Base-by-base conservation (phyloP, 1,140 invertebrate species). In the Drosophila erecta region DNA sequence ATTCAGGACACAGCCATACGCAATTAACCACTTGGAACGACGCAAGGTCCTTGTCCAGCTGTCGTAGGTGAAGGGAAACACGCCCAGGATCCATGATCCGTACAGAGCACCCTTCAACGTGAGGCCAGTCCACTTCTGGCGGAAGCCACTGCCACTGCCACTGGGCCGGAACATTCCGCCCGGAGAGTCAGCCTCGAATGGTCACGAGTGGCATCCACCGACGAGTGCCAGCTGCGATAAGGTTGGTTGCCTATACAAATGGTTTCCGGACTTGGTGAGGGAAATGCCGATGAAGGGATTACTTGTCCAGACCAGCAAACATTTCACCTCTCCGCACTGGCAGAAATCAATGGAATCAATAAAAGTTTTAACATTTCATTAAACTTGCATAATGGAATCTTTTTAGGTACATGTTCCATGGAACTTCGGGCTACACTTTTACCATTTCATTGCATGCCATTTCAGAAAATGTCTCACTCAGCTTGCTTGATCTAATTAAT, bases 261-360 rank as follows among this genome's bases (percentile, higher is more conserved):
- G 59, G 41, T 59, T 59, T 46, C 35, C 62, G 65, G 46, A 24
- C 22, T 5, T 38, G 12, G 37, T 30, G 35, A 12, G 46, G 69
- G 70, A 62, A 62, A 27, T 43, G 11, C 49, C 35, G 58, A 74
- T 55, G 58, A 74, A 50, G 50, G 70, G 58, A 74, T 74, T 74
- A 64, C 61, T 30, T 43, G 43, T 47, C 55, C 20, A 55, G 59
- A 14, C 14, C 37, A 50, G 30, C 70, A 74, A 41, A 38, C 30
- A 44, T 33, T 24, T 10, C 8, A 5, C 27, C 24, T 22, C 15
- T 14, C 17, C 8, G 6, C 30, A 55, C 53, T 70, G 66, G 11
- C 2, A 15, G 12, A 24, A 43, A 27, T 14, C 41, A 37, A 35
- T 43, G 3, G 7, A 7, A 7, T 43, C 3, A 24, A 24, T 24